Evolutionary conservation across 2,797 vertebrate species (phyloP), one percentile per base, ranked within the genome.

Genomic region (Crax fasciolata): DNA sequence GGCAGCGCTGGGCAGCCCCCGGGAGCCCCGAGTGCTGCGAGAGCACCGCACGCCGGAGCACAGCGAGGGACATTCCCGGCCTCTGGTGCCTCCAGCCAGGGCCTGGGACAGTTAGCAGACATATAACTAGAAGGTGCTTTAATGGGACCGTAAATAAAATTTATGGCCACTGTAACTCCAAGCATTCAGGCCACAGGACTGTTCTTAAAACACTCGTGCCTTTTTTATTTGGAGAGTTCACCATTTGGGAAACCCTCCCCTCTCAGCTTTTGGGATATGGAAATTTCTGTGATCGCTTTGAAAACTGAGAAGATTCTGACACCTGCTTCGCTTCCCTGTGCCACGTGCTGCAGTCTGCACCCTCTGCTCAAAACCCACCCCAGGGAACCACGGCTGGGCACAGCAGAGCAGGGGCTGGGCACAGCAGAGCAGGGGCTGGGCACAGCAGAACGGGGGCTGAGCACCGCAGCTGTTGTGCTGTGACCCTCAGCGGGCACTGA

Each of bases 111-210:
- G 55, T 10, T 73, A 72, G 74, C 86, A 87, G 91, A 55, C 1
- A 5, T 67, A 54, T 57, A 88, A 91, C 82, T 81, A 93, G 88
- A 68, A 81, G 58, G 78, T 17, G 30, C 75, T 95, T 79, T 78
- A 88, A 74, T 44, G 68, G 32, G 87, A 58, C 77, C 48, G 81
- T 88, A 90, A 94, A 88, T 78, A 76, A 86, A 55, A 86, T 83
- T 79, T 75, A 91, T 32, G 55, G 67, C 83, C 51, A 46, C 79
- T 86, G 65, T 61, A 72, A 84, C n/a, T 68, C 13, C 13, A 61
- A 28, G 70, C 25, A 13, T 41, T 61, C 76, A 4, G 70, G 68
- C 51, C 71, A 18, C 0, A 0, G 73, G 49, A 65, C 27, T 52
- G 35, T 62, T 62, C 32, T 38, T 28, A 77, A 84, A 86, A 59